Conservation (phyloP, 2,113 vertebrate genomes). For the Sander lucioperca region DNA sequence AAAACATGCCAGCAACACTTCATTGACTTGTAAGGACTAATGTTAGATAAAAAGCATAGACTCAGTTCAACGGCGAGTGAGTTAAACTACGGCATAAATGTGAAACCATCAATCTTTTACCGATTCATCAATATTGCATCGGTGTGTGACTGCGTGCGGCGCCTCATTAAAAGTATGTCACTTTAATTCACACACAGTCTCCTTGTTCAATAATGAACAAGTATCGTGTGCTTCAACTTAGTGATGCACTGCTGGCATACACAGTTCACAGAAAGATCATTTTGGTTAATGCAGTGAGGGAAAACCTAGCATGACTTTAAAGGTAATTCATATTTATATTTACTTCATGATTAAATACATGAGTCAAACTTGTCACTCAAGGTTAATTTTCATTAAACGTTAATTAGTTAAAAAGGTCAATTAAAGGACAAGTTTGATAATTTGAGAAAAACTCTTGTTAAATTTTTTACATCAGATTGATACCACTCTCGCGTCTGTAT, state of each 20-base stretch:
- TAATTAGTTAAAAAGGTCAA: not conserved
- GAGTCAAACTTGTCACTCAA: not conserved
- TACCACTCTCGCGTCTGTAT: too few species aligned
- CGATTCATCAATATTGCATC: conserved; percentile 44
- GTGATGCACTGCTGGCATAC: conserved; percentile 20
- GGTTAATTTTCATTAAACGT: not conserved
- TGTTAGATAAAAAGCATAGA: not conserved
- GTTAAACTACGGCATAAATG: conserved; percentile 27
- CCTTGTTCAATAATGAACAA: conserved; percentile 61
- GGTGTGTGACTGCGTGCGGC: not conserved
- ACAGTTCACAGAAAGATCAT: not conserved
- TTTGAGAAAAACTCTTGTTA: not conserved
- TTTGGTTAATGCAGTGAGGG: not conserved
- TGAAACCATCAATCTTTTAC: conserved; percentile 54
- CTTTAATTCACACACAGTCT: conserved; percentile 48
- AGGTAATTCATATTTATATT: not conserved
- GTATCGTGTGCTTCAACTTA: conserved; percentile 37
- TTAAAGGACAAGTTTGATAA: not conserved
- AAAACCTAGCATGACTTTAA: not conserved
- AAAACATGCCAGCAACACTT: conserved; percentile 30
- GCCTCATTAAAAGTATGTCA: conserved; percentile 56
- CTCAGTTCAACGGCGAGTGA: not conserved
- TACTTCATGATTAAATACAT: not conserved
- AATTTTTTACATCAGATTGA: too few species aligned
- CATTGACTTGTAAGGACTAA: not conserved